phyloP scores from a whole-genome alignment of 1,140 invertebrate species.

The Caenorhabditis briggsae region DNA sequence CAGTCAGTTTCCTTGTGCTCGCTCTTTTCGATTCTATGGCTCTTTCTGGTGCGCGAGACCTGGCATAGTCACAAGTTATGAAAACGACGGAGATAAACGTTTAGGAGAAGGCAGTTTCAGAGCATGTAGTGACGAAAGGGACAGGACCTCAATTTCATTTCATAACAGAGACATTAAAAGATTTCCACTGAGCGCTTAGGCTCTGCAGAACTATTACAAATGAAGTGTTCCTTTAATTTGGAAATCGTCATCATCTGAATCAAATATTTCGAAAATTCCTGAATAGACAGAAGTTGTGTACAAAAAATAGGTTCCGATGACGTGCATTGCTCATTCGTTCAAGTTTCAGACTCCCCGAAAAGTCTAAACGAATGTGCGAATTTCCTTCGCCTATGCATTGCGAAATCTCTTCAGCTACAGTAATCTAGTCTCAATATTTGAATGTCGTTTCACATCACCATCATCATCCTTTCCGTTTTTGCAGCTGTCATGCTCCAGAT shows the following conservation, averaged over 20 bases:
- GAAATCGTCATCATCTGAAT: too few species aligned
- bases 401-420: background rate
- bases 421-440: background rate
- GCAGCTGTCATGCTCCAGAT: background rate
- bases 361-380: background rate
- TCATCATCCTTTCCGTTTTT: background rate
- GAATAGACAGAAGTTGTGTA: too few species aligned
- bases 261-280: too few species aligned
- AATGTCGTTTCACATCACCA: slow-evolving; percentile 30
- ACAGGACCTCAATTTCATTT: too few species aligned
- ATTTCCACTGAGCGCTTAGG: too few species aligned
- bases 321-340: background rate
- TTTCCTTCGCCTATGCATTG: background rate
- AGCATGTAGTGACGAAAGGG: background rate
- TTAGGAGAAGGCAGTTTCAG: background rate
- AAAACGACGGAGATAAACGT: background rate
- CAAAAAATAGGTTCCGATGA: background rate
- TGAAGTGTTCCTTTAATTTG: too few species aligned
- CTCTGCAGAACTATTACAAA: too few species aligned
- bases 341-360: background rate
- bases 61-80: slow-evolving; percentile 15
- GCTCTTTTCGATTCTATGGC: background rate
- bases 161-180: too few species aligned
- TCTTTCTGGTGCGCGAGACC: background rate
- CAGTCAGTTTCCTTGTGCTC: slow-evolving; percentile 33